These are phyloP conservation scores for Remorina albescens DNA, from an alignment of 2,797 vertebrate species.

Conservation along the genomic window DNA sequence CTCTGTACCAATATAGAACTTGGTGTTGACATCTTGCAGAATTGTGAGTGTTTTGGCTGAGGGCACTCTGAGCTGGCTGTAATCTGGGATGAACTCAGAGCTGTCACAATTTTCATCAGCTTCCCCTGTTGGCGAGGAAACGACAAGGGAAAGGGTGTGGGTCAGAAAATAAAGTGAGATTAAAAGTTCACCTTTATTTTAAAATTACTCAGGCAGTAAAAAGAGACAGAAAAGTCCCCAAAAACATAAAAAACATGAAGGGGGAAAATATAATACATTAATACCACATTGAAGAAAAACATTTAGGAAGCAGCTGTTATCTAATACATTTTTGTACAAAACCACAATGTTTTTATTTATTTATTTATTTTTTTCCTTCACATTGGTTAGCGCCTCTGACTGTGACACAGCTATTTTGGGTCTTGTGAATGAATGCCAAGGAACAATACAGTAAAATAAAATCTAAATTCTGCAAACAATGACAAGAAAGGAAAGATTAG, in stretches of 20 bases:
- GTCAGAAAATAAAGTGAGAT: background rate
- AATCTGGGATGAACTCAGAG: conserved; percentile 60
- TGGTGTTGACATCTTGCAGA: conserved; percentile 85
- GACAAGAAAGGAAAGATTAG: too few relatives aligned
- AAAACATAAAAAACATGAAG: too few relatives aligned
- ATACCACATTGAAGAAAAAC: too few relatives aligned
- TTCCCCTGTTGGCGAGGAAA: conserved; percentile 82
- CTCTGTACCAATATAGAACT: conserved; percentile 90
- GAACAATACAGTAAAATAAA: background rate
- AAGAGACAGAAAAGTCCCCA: background rate
- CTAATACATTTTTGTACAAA: background rate
- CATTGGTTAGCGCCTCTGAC: background rate
- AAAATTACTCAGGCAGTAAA: conserved; percentile 2
- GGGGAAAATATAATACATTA: too few relatives aligned
- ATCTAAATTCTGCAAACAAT: too few relatives aligned
- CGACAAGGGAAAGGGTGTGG: background rate
- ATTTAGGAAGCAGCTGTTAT: too few relatives aligned
- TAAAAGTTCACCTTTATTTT: conserved; percentile 4
- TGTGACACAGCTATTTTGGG: background rate
- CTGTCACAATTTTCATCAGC: conserved; percentile 23
- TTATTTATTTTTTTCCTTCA: background rate
- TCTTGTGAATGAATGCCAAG: background rate
- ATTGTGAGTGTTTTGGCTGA: conserved; percentile 74
- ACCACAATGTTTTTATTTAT: background rate
- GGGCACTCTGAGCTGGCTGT: conserved; percentile 75